phyloP scores from a whole-genome alignment of 1,140 invertebrate species.

The Pseudobourletiella spinata region DNA sequence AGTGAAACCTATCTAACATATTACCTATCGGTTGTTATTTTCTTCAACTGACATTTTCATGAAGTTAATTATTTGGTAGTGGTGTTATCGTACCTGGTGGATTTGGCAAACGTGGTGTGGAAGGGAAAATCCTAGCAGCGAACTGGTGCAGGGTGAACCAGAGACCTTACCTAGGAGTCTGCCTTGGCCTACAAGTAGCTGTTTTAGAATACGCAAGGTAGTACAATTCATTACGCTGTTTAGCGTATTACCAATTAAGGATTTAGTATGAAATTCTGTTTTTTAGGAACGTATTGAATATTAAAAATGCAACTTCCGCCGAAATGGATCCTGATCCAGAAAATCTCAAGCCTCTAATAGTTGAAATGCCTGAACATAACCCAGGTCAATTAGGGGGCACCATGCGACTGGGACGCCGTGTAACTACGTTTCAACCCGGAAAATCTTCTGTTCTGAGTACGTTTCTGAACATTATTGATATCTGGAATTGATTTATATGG shows the following conservation, averaged over 20 bases:
- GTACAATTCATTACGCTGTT: not conserved
- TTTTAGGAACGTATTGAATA: conserved; percentile 64
- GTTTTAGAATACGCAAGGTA: conserved; percentile 88
- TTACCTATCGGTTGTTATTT: too few species aligned
- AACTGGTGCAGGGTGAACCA: conserved; percentile 83
- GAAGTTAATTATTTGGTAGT: conserved; percentile 48
- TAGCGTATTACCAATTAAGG: not conserved
- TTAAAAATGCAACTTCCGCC: conserved; percentile 73
- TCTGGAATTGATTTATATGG: too few species aligned
- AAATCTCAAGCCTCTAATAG: conserved; percentile 63
- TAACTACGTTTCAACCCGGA: conserved; percentile 61
- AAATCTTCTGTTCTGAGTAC: conserved; percentile 60
- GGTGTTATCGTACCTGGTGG: conserved; percentile 95
- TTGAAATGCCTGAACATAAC: conserved; percentile 99
- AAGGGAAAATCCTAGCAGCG: conserved; percentile 91
- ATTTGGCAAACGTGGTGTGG: conserved; percentile 89
- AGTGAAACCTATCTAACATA: conserved; percentile 40
- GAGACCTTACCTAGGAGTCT: conserved; percentile 91
- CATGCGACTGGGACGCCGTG: conserved; percentile 89
- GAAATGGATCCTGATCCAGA: conserved; percentile 66
- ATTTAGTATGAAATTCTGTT: not conserved
- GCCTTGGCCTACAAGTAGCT: conserved; percentile 91
- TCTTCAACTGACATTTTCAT: not conserved
- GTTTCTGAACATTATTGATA: conserved; percentile 39
- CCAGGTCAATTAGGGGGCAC: conserved; percentile 89